A percentile compares a stretch with the other conserved stretches of the same genome.
phyloP scores from a whole-genome alignment of 2,797 vertebrate genomes.

The Columba guinea region DNA sequence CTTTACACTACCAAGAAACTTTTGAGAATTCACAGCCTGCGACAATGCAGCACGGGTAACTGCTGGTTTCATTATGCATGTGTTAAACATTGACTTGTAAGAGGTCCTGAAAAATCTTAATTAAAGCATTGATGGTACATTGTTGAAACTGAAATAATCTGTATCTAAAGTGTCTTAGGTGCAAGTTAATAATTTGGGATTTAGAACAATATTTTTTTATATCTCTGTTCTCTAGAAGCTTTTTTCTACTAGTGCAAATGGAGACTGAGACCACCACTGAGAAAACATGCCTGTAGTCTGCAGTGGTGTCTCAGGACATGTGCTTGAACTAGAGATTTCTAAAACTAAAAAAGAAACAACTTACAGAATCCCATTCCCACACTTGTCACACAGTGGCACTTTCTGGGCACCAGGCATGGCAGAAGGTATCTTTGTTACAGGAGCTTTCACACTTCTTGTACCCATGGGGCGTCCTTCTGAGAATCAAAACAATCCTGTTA shows the following conservation, averaged over 20 bases:
- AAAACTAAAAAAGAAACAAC: slow-evolving; percentile 61
- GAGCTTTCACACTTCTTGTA: slow-evolving; percentile 90
- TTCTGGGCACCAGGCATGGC: slow-evolving; percentile 88
- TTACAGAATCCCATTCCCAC: slow-evolving; percentile 95
- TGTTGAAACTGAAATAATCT: background rate
- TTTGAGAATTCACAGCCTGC: background rate
- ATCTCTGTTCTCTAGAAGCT: background rate
- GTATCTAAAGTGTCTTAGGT: background rate
- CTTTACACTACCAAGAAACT: background rate
- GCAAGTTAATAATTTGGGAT: background rate
- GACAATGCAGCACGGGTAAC: background rate
- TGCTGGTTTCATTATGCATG: background rate
- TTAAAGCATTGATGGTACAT: background rate
- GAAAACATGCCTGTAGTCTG: background rate
- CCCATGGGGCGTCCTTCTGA: slow-evolving; percentile 87
- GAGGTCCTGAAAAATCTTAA: background rate
- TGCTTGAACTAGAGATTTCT: background rate
- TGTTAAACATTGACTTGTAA: background rate
- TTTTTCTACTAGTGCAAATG: background rate
- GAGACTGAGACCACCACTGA: background rate
- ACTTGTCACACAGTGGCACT: slow-evolving; percentile 95
- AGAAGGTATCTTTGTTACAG: slow-evolving; percentile 80
- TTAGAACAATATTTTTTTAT: background rate
- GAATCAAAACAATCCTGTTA: slow-evolving; percentile 37
- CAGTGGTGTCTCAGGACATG: background rate